Evolutionary conservation across 2,113 vertebrate genomes (phyloP).

Genomic region (Gorsachius goisagi): DNA sequence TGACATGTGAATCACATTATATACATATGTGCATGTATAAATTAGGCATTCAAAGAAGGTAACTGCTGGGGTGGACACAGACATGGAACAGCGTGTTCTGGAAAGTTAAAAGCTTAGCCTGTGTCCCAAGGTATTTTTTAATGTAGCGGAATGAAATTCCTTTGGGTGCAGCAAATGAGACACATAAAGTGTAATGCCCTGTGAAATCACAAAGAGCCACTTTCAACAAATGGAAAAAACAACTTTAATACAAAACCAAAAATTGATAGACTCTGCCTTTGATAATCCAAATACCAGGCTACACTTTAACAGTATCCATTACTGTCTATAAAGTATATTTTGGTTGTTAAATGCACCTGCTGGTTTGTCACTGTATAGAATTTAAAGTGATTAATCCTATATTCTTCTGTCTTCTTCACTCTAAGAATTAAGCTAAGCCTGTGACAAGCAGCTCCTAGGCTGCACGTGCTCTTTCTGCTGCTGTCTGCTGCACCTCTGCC

Average conservation of each 20-base stretch:
- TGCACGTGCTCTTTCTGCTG: background rate
- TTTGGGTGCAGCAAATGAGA: constrained; percentile 77
- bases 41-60: background rate
- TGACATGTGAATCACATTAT: background rate
- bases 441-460: background rate
- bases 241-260: constrained; percentile 52
- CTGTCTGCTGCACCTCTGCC: background rate
- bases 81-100: background rate
- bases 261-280: constrained; percentile 6
- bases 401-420: background rate
- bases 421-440: background rate
- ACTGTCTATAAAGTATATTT: constrained; percentile 13
- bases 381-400: background rate
- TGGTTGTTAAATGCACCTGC: constrained; percentile 26
- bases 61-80: background rate
- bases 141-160: constrained; percentile 75
- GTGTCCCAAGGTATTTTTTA: constrained; percentile 61
- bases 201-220: constrained; percentile 78
- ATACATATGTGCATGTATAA: background rate
- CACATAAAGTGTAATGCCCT: constrained; percentile 81
- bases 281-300: constrained; percentile 33
- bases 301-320: constrained; percentile 43
- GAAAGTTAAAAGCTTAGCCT: constrained; percentile 32
- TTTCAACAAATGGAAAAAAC: constrained; percentile 51
- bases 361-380: constrained; percentile 7